These are phyloP conservation scores for Archivesica marissinica DNA, from an alignment of 1,140 invertebrate species.

Conservation along the genomic window DNA sequence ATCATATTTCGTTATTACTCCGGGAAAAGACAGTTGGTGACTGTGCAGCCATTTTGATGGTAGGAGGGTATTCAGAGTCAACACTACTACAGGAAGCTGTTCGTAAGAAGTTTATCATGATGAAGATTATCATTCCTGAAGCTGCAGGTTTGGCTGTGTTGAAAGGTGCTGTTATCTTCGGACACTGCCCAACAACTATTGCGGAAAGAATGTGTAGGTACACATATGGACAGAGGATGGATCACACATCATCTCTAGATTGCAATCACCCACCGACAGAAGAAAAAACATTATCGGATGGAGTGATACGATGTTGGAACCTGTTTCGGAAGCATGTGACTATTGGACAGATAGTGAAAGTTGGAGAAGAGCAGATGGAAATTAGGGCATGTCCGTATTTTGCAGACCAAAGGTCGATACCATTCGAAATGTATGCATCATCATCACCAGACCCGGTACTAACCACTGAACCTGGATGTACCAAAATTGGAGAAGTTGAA, in stretches of 20 bases:
- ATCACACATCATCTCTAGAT: background rate
- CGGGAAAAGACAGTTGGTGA: background rate
- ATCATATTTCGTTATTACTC: background rate
- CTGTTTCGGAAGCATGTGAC: background rate
- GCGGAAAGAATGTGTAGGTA: slow-evolving; percentile 19
- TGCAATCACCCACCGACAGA: slow-evolving; percentile 1
- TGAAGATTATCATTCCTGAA: slow-evolving; percentile 30
- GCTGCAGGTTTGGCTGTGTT: slow-evolving; percentile 33
- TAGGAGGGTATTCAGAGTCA: slow-evolving; percentile 40
- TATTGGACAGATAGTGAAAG: slow-evolving; percentile 16
- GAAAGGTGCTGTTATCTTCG: slow-evolving; percentile 46
- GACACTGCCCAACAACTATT: slow-evolving; percentile 24
- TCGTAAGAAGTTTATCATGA: background rate
- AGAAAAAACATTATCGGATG: background rate
- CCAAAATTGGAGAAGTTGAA: background rate
- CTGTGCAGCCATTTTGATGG: slow-evolving; percentile 18
- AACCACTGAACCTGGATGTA: background rate
- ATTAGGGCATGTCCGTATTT: background rate
- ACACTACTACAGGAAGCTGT: slow-evolving; percentile 10
- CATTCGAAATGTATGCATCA: background rate
- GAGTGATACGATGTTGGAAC: background rate
- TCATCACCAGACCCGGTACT: background rate
- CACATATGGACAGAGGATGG: background rate
- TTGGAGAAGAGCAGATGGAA: background rate
- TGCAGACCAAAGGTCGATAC: background rate